Conservation (phyloP, 2,888 invertebrate genomes). For the Tridacna gigas region DNA sequence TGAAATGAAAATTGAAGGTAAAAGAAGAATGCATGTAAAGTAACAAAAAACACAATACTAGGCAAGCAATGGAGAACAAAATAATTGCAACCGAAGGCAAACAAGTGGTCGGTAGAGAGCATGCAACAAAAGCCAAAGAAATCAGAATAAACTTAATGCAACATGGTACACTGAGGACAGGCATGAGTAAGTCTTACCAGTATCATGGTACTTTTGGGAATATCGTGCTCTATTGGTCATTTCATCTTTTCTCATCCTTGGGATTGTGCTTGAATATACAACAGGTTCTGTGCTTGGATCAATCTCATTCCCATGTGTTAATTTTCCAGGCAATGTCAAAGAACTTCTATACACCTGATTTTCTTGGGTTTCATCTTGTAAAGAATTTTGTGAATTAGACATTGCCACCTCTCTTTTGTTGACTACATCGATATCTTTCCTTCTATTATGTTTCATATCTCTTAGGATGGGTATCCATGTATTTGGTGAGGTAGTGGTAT, state of each 20-base stretch:
- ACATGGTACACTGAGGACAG: too few species aligned
- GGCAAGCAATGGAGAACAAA: too few species aligned
- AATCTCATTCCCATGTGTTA: neutral
- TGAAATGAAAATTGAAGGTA: too few species aligned
- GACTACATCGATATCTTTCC: too few species aligned
- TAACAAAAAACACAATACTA: too few species aligned
- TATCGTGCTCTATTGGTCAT: slow-evolving; percentile 8
- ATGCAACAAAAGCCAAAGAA: neutral
- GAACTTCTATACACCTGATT: neutral
- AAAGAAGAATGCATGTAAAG: too few species aligned
- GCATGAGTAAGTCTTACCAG: slow-evolving; percentile 14
- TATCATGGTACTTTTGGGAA: neutral
- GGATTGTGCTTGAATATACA: neutral
- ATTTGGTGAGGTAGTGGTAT: slow-evolving; percentile 54
- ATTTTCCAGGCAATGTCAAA: slow-evolving; percentile 15
- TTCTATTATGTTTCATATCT: neutral
- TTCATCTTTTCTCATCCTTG: slow-evolving; percentile 8
- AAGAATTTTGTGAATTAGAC: too few species aligned
- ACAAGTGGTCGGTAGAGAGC: neutral
- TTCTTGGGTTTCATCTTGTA: neutral
- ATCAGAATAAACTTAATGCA: neutral
- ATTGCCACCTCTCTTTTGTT: neutral
- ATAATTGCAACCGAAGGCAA: too few species aligned
- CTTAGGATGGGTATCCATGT: slow-evolving; percentile 51
- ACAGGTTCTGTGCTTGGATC: neutral